These are phyloP conservation scores for Cyclargus thomasi DNA, from an alignment of 1,140 invertebrate genomes.

Conservation along the genomic window DNA sequence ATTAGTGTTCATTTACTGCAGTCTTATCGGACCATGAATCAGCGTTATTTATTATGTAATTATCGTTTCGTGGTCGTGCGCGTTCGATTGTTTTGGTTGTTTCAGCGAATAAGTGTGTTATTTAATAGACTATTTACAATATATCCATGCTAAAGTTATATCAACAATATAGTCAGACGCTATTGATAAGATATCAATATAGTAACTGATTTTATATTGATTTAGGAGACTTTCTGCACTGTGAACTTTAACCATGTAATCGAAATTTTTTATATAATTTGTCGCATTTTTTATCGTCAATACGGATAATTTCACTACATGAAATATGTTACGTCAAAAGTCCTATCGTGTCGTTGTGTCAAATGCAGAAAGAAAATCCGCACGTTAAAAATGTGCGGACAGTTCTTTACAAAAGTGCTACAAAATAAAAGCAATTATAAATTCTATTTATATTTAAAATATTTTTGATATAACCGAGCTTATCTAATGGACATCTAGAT, in stretches of 20 bases:
- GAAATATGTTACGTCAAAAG: too few species aligned
- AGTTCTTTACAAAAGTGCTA: not conserved
- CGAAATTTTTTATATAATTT: too few species aligned
- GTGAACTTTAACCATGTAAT: too few species aligned
- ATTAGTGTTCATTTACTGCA: constrained; percentile 34
- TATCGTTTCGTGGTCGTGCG: constrained; percentile 35
- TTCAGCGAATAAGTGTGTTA: constrained; percentile 30
- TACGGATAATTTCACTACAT: too few species aligned
- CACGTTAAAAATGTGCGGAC: too few species aligned
- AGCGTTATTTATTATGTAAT: constrained; percentile 42
- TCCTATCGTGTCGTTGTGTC: too few species aligned
- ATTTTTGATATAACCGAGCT: not conserved
- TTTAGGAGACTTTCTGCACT: too few species aligned
- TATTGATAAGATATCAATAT: too few species aligned
- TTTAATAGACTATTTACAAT: constrained; percentile 17
- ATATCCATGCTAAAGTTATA: not conserved
- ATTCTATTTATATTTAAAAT: not conserved
- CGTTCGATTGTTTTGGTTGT: constrained; percentile 28
- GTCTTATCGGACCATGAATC: constrained; percentile 37
- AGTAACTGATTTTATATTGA: too few species aligned
- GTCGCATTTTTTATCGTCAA: too few species aligned
- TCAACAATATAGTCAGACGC: too few species aligned
- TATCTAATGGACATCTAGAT: constrained; percentile 4
- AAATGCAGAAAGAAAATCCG: too few species aligned
- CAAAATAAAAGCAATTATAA: not conserved